These are phyloP conservation scores for Axinella damicornis DNA, from an alignment of 37 sponge, comb jelly and placozoan species.

Conservation along the genomic window DNA sequence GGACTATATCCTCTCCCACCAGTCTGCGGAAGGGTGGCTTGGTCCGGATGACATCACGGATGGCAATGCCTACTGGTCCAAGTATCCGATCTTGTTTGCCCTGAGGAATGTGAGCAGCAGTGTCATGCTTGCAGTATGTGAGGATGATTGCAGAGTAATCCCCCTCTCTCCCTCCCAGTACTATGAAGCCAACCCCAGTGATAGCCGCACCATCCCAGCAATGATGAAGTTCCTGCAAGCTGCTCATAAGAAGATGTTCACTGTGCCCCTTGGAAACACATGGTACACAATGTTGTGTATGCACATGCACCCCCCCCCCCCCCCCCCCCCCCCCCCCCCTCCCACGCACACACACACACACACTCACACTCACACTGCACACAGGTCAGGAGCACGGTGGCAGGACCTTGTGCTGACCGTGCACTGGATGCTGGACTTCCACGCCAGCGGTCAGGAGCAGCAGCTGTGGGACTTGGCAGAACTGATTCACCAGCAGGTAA, in stretches of 20 bases:
- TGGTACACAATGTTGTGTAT: no score
- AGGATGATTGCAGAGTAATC: not conserved
- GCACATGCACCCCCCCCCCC: no score
- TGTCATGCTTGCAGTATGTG: no score
- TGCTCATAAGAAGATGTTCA: slow-evolving; percentile 64
- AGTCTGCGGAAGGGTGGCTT: slow-evolving; percentile 71
- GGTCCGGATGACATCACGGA: slow-evolving; percentile 63
- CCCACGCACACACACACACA: not conserved
- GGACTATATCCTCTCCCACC: slow-evolving; percentile 67
- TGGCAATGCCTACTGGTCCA: slow-evolving; percentile 82
- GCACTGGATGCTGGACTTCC: slow-evolving; percentile 76
- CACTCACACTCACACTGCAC: not conserved
- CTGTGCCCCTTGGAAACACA: slow-evolving; percentile 25
- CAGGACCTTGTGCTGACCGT: slow-evolving; percentile 72
- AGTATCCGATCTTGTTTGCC: slow-evolving; percentile 64
- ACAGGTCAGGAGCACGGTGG: slow-evolving; percentile 73
- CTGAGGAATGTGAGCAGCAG: slow-evolving; percentile 31
- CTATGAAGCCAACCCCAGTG: slow-evolving; percentile 67
- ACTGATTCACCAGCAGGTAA: slow-evolving; percentile 64
- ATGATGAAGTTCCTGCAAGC: slow-evolving; percentile 67
- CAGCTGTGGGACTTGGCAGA: slow-evolving; percentile 84
- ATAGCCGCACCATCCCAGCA: slow-evolving; percentile 61
- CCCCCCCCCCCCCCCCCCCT: no score
- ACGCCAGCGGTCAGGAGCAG: slow-evolving; percentile 72
- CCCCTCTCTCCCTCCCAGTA: slow-evolving; percentile 25